Evolutionary conservation across 2,888 invertebrate genomes (phyloP).

Genomic region (Polymixis lichenea): DNA sequence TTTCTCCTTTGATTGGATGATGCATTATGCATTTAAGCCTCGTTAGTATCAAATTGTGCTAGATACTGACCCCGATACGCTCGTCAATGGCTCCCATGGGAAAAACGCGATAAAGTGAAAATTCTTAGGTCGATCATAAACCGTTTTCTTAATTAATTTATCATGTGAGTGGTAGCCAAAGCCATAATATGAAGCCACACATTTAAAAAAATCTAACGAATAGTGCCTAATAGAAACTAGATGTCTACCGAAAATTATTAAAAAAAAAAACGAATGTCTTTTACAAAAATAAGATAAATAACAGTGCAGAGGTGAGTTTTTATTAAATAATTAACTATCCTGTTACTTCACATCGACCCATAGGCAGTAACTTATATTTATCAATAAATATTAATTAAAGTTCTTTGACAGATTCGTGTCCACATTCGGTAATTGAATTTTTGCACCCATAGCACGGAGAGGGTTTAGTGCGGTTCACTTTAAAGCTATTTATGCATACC

Average conservation of each 20-base stretch:
- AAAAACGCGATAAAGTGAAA: conserved; percentile 32
- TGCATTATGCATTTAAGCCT: conserved; percentile 39
- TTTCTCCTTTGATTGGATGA: conserved; percentile 34
- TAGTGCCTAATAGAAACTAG: no score
- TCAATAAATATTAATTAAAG: background rate
- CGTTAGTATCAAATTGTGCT: conserved; percentile 14
- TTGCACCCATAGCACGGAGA: background rate
- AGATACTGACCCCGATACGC: conserved; percentile 28
- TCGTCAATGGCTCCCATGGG: conserved; percentile 11
- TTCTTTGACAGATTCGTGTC: background rate
- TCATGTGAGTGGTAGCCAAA: background rate
- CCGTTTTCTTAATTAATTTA: background rate
- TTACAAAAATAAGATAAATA: background rate
- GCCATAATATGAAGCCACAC: no score
- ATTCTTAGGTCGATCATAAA: conserved; percentile 6
- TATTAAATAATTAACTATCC: background rate
- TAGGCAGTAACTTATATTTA: background rate
- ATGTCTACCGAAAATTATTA: no score
- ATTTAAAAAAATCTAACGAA: no score
- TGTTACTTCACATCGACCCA: background rate
- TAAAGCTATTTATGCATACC: background rate
- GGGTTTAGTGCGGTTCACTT: background rate
- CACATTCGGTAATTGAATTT: background rate
- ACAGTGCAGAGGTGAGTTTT: background rate
- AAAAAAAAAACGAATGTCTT: no score